phyloP scores from a whole-genome alignment of 2,888 invertebrate genomes.

The Amphipoea lucens region DNA sequence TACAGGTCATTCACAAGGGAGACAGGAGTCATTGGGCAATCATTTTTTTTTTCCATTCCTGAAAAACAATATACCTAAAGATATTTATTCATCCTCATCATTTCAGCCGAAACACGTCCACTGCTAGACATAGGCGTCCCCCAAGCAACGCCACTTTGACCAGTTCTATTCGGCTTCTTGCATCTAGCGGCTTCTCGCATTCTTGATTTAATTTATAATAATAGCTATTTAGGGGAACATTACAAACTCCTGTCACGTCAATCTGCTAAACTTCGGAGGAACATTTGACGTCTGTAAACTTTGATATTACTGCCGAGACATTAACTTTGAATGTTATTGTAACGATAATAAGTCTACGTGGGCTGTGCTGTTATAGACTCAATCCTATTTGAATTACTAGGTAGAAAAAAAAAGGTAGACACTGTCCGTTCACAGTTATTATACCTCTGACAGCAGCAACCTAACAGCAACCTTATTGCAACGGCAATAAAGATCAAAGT shows the following conservation, averaged over 20 bases:
- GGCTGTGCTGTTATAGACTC: neutral
- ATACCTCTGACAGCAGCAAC: no score
- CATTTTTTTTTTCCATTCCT: neutral
- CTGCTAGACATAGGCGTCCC: no score
- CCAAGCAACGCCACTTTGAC: no score
- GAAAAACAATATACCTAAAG: neutral
- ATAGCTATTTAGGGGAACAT: neutral
- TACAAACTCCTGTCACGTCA: slow-evolving; percentile 10
- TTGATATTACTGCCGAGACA: slow-evolving; percentile 26
- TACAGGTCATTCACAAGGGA: neutral
- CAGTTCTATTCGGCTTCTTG: no score
- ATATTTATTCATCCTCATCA: neutral
- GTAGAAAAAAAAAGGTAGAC: no score
- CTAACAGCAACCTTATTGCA: no score
- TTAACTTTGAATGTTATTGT: slow-evolving; percentile 34
- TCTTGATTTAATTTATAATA: neutral
- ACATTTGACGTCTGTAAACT: slow-evolving; percentile 21
- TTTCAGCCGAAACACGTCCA: no score
- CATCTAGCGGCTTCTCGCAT: no score
- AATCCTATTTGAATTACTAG: no score
- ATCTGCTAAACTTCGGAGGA: slow-evolving; percentile 23
- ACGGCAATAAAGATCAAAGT: no score
- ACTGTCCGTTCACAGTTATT: no score
- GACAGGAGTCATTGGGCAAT: neutral
- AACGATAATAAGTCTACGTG: slow-evolving; percentile 20